Percentiles rank a stretch among this genome's conserved stretches.
These are phyloP conservation scores for Chunga burmeisteri DNA, from an alignment of 2,113 vertebrate genomes.

Conservation along the genomic window DNA sequence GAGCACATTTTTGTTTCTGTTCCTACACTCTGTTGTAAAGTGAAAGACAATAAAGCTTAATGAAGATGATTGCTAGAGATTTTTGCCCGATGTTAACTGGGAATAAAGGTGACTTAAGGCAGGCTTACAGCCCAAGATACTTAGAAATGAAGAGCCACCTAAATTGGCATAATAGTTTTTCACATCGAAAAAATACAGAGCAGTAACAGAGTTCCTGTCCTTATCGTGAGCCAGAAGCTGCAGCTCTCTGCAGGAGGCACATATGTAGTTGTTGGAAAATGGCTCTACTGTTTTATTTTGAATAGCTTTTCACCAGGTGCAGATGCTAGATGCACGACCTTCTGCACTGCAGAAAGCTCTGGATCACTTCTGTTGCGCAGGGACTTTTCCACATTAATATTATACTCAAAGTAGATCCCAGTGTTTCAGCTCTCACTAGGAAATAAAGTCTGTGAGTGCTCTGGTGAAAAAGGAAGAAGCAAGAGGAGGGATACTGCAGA, in stretches of 20 bases:
- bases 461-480: background rate
- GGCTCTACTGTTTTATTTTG: background rate
- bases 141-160: background rate
- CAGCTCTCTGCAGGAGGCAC: constrained; percentile 48
- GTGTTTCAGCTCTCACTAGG: background rate
- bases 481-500: background rate
- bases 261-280: background rate
- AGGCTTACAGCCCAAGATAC: background rate
- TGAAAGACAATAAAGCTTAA: background rate
- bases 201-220: background rate
- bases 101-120: background rate
- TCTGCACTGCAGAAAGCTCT: background rate
- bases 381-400: constrained; percentile 7
- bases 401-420: background rate
- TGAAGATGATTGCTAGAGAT: background rate
- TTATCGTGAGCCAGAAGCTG: background rate
- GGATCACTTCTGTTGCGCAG: background rate
- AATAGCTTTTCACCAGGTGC: constrained; percentile 43
- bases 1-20: background rate
- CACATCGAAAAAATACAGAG: background rate
- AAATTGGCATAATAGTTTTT: background rate
- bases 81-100: background rate
- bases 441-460: background rate
- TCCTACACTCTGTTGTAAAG: background rate
- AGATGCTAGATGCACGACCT: constrained; percentile 56